Conservation (phyloP, 2,888 invertebrate species). For the Drosophila greeni region DNA sequence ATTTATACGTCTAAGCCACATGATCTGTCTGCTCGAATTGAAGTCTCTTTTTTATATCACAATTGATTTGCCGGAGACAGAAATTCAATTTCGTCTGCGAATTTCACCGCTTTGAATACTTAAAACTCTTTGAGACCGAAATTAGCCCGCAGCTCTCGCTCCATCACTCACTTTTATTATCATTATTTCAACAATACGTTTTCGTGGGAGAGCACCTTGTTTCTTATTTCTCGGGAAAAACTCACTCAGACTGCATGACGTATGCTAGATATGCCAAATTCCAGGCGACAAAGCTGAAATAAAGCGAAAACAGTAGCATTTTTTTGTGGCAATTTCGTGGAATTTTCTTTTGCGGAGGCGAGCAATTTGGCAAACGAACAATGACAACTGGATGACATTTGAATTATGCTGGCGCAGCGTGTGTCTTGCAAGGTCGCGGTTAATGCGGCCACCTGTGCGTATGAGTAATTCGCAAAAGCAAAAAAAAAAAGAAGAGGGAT, state of each 20-base stretch:
- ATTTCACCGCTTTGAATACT: slow-evolving; percentile 19
- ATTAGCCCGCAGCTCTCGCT: slow-evolving; percentile 20
- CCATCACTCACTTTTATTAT: not conserved
- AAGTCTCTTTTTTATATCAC: slow-evolving; percentile 1
- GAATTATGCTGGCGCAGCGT: slow-evolving; percentile 48
- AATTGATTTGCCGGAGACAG: slow-evolving; percentile 27
- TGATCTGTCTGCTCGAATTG: slow-evolving; percentile 4
- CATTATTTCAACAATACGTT: not conserved
- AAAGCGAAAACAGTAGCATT: slow-evolving; percentile 12
- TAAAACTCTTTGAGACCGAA: slow-evolving; percentile 32
- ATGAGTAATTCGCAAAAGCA: slow-evolving; percentile 46
- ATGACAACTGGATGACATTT: slow-evolving; percentile 53
- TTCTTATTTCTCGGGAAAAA: slow-evolving; percentile 35
- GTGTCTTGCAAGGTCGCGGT: slow-evolving; percentile 42
- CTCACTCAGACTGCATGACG: slow-evolving; percentile 51
- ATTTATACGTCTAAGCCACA: slow-evolving; percentile 7
- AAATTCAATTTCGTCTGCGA: slow-evolving; percentile 26
- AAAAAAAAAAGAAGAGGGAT: not conserved
- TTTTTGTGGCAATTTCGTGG: slow-evolving; percentile 7
- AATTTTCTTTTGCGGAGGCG: slow-evolving; percentile 14
- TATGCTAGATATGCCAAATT: slow-evolving; percentile 48
- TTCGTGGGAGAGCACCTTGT: slow-evolving; percentile 2
- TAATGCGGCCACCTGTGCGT: slow-evolving; percentile 44
- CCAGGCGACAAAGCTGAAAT: slow-evolving; percentile 29
- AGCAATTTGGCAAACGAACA: slow-evolving; percentile 39